Evolutionary conservation across 2,797 vertebrate species (phyloP), one percentile per base, ranked within the genome.

Genomic region (Acrocephalus scirpaceus): DNA sequence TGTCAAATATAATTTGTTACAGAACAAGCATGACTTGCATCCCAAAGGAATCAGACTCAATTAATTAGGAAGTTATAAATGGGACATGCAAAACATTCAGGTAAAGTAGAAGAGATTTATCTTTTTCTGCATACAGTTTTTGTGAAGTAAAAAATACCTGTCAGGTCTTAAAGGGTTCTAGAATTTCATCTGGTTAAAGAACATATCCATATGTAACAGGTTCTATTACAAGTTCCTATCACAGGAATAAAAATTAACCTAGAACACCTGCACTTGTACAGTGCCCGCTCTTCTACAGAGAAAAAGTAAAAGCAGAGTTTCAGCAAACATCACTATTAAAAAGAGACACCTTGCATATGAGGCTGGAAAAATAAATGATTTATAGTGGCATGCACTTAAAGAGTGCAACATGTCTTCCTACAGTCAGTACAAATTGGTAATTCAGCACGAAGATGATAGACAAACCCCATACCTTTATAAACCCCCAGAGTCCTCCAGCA

Each of bases 401-500:
- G 61, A 76, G 8, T 29, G 40, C 38, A 7, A 3, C 3, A 13
- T 1, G 2, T n/a, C 27, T 47, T 72, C 32, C 10, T 47, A 18
- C 0, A 40, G 32, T 44, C 16, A 84, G 32, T 30, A 65, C 50
- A 44, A 88, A 67, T 1, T 3, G 1, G 4, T 12, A 85, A 29
- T 26, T 51, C 13, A 22, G 60, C 5, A 1, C 30, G 17, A 69
- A 61, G 12, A 23, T 16, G 40, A 62, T 22, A 91, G 58, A 62
- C n/a, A 66, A 42, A 30, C 32, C 5, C 16, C 15, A 74, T 96
- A 99, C 99, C 98, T 99, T 99, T 96, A 99, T 98, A 92, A 99
- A 99, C 7, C 99, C 98, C 99, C 99, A 99, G 56, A 99, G 97
- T 38, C 99, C 99, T 72, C 99, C 98, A 45, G 98, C 97, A 83